These are phyloP conservation scores for Ashinkailepas kermadecensis DNA, from an alignment of 2,888 invertebrate species.

Conservation along the genomic window DNA sequence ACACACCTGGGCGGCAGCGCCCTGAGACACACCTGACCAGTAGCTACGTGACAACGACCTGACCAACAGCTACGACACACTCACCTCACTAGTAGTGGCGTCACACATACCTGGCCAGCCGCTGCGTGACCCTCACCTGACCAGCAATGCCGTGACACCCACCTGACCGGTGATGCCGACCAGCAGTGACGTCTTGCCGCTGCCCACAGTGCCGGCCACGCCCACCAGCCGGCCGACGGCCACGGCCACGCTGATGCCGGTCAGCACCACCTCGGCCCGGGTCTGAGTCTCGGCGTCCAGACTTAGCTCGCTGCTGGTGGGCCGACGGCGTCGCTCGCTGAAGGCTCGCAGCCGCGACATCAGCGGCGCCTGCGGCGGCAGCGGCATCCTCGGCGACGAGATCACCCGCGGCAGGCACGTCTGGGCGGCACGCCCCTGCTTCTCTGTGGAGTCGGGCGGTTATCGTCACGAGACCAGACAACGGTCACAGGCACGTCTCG, in stretches of 20 bases:
- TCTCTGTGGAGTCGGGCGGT: too few species aligned
- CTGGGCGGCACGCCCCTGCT: too few species aligned
- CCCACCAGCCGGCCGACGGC: conserved; percentile 42
- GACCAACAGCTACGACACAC: too few species aligned
- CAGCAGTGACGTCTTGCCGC: conserved; percentile 45
- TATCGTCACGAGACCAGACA: too few species aligned
- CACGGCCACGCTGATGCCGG: conserved; percentile 36
- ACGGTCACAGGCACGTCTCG: too few species aligned
- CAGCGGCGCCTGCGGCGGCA: background rate
- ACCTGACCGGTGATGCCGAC: conserved; percentile 45
- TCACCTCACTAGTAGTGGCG: too few species aligned
- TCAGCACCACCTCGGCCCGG: conserved; percentile 35
- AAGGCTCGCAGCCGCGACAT: background rate
- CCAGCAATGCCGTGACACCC: background rate
- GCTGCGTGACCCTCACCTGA: background rate
- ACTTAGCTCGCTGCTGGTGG: background rate
- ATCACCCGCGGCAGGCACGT: too few species aligned
- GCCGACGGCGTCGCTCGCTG: background rate
- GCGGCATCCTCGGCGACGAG: too few species aligned
- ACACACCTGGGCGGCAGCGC: too few species aligned
- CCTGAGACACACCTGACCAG: too few species aligned
- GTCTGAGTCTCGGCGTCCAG: conserved; percentile 29
- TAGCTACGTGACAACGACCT: too few species aligned
- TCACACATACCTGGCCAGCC: background rate
- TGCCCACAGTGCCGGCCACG: conserved; percentile 43